Conservation (phyloP, 1,140 invertebrate species). For the Drosophila aff. region DNA sequence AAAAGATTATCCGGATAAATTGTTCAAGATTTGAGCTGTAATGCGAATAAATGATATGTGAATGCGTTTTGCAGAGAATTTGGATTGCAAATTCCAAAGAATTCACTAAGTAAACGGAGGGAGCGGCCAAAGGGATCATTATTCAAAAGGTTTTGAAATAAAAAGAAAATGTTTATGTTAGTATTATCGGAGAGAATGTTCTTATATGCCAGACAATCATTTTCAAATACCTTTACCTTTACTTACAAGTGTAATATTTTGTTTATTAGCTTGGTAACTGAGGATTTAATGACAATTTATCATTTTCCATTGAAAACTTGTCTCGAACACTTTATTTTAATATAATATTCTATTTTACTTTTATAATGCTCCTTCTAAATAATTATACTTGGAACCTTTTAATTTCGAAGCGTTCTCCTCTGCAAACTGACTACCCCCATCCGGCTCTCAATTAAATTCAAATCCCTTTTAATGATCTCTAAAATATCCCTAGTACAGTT, state of each 20-base stretch:
- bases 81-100: background rate
- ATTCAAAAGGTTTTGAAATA: background rate
- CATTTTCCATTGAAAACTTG: too few relatives aligned
- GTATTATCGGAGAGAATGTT: background rate
- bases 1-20: slow-evolving; percentile 22
- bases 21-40: slow-evolving; percentile 9
- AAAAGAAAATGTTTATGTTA: background rate
- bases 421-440: background rate
- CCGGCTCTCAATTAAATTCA: background rate
- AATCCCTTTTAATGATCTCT: slow-evolving; percentile 13
- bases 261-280: background rate
- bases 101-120: background rate
- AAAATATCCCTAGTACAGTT: slow-evolving; percentile 7
- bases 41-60: slow-evolving; percentile 27
- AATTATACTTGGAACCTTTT: background rate
- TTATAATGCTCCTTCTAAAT: background rate
- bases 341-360: background rate
- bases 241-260: too few relatives aligned
- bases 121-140: background rate
- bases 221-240: background rate
- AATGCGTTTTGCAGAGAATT: background rate
- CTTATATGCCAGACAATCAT: background rate
- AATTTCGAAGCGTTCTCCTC: background rate
- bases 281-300: too few relatives aligned
- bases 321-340: background rate